These are phyloP conservation scores for Bubo bubo DNA, from an alignment of 2,113 vertebrate species.

Conservation along the genomic window DNA sequence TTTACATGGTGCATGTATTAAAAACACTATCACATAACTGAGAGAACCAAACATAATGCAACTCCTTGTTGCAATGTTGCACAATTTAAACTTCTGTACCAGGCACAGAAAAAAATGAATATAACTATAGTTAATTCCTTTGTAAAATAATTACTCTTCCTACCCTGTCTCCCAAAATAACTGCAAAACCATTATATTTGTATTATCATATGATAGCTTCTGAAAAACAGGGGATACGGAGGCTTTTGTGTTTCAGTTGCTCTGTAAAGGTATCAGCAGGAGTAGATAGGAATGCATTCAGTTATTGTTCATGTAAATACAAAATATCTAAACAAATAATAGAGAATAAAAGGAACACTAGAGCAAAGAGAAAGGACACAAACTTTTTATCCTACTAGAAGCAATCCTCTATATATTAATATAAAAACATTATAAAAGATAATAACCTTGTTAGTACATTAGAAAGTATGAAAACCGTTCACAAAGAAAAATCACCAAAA, in stretches of 20 bases:
- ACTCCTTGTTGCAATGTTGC: not conserved
- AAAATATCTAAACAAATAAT: not conserved
- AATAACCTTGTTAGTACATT: not conserved
- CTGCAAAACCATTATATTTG: not conserved
- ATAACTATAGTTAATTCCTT: not conserved
- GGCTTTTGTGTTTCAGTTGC: not conserved
- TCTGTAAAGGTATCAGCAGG: not conserved
- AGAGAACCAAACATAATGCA: not conserved
- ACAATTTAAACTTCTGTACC: not conserved
- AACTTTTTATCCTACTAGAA: not conserved
- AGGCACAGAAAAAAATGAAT: not conserved
- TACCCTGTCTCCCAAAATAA: not conserved
- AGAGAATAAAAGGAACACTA: not conserved
- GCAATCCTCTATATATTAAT: not conserved
- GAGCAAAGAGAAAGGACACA: not conserved
- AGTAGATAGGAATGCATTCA: not conserved
- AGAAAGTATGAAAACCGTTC: not conserved
- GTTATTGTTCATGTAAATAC: not conserved
- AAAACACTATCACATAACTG: not conserved
- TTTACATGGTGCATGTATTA: not conserved
- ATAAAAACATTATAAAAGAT: not conserved
- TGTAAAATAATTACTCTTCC: not conserved
- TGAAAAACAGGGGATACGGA: not conserved
- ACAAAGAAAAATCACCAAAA: conserved; percentile 16
- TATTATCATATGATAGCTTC: not conserved